A percentile compares a stretch with the other conserved stretches of the same genome.
Evolutionary conservation across 2,797 vertebrate genomes (phyloP).

Genomic region (Squalus acanthias): DNA sequence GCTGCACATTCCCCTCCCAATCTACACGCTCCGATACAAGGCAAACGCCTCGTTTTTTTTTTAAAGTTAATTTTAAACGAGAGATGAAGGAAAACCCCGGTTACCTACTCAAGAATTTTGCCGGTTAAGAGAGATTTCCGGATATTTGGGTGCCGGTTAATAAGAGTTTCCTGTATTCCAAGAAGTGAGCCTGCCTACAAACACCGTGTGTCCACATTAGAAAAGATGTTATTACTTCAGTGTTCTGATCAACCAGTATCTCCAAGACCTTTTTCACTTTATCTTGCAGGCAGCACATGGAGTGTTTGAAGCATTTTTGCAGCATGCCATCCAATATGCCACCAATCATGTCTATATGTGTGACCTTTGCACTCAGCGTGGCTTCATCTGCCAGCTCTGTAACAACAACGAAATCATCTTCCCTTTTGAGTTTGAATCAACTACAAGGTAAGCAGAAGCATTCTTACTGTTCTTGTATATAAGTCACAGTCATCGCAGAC

Average conservation of each 20-base stretch:
- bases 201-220: background rate
- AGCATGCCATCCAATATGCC: slow-evolving; percentile 64
- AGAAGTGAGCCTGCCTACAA: slow-evolving; percentile 16
- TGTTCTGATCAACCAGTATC: background rate
- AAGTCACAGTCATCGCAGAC: background rate
- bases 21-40: no score
- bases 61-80: no score
- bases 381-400: slow-evolving; percentile 94
- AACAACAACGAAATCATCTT: slow-evolving; percentile 78
- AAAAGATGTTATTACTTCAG: background rate
- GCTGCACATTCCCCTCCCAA: no score
- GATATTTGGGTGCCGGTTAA: no score
- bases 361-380: slow-evolving; percentile 84
- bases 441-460: slow-evolving; percentile 62
- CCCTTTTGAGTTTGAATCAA: slow-evolving; percentile 86
- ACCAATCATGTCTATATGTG: slow-evolving; percentile 80
- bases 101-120: no score
- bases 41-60: no score
- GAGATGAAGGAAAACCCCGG: no score
- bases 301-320: slow-evolving; percentile 66
- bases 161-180: background rate
- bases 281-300: slow-evolving; percentile 70
- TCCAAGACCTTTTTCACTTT: background rate
- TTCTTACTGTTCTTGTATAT: background rate
- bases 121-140: no score